These are phyloP conservation scores for Eunapius fragilis DNA, from an alignment of 37 sponge, comb jelly and placozoan genomes.

Conservation along the genomic window DNA sequence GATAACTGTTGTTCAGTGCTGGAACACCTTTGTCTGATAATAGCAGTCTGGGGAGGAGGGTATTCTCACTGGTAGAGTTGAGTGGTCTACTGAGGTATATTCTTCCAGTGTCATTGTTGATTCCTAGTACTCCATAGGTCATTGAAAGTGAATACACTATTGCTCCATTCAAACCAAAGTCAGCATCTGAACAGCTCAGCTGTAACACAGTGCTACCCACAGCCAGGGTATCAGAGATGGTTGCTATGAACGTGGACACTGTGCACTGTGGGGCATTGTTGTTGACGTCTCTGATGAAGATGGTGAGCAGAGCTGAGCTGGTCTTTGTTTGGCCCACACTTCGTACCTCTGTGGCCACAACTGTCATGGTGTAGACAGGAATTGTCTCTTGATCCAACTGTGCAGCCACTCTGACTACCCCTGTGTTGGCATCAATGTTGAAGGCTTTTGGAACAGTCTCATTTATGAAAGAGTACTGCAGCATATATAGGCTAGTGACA, in stretches of 20 bases:
- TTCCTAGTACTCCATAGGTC: slow-evolving; percentile 27
- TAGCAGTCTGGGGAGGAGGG: no score
- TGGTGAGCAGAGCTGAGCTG: slow-evolving; percentile 23
- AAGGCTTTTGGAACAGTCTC: slow-evolving; percentile 40
- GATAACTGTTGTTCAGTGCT: background rate
- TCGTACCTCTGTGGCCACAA: slow-evolving; percentile 53
- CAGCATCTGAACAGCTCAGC: slow-evolving; percentile 60
- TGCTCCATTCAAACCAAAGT: slow-evolving; percentile 41
- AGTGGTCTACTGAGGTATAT: slow-evolving; percentile 21
- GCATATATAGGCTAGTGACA: slow-evolving; percentile 18
- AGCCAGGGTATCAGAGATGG: background rate
- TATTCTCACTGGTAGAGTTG: slow-evolving; percentile 1
- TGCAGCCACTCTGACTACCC: slow-evolving; percentile 17
- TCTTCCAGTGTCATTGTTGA: slow-evolving; percentile 13
- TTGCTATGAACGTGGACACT: background rate
- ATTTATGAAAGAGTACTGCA: slow-evolving; percentile 19
- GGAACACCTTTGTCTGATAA: no score
- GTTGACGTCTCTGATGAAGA: slow-evolving; percentile 75
- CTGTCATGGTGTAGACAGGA: slow-evolving; percentile 37
- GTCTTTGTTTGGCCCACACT: slow-evolving; percentile 10
- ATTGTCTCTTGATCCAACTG: slow-evolving; percentile 56
- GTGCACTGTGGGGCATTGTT: slow-evolving; percentile 41
- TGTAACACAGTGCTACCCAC: slow-evolving; percentile 14
- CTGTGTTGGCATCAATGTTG: slow-evolving; percentile 26
- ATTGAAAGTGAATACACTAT: slow-evolving; percentile 35